These are phyloP conservation scores for Zophobas morio DNA, from an alignment of 1,140 invertebrate genomes.

Conservation along the genomic window DNA sequence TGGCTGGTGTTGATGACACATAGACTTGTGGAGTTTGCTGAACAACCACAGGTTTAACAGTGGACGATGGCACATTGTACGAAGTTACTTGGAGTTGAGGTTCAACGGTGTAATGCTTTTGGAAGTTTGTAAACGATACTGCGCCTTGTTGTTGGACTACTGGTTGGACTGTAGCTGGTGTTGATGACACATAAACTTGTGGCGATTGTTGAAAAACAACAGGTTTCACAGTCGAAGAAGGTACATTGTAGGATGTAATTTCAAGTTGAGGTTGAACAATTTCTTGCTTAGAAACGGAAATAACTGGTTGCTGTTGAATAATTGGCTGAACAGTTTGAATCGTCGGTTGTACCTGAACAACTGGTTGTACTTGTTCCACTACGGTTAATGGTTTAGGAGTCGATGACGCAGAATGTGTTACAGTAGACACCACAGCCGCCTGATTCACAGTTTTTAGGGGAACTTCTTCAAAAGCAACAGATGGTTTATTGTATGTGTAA, in stretches of 20 bases:
- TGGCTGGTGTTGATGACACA: constrained; percentile 22
- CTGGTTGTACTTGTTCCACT: constrained; percentile 12
- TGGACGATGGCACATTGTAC: constrained; percentile 27
- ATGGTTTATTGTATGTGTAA: constrained; percentile 26
- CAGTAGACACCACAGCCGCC: constrained; percentile 14
- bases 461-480: constrained; percentile 29
- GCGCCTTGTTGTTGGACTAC: constrained; percentile 17
- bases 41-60: constrained; percentile 66
- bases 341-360: constrained; percentile 19
- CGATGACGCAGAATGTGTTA: constrained; percentile 18
- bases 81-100: constrained; percentile 22
- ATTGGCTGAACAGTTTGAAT: constrained; percentile 21
- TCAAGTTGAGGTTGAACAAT: constrained; percentile 35
- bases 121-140: neutral
- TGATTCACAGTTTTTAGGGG: constrained; percentile 15
- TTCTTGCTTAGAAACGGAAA: constrained; percentile 15
- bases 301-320: constrained; percentile 11
- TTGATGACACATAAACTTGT: constrained; percentile 34
- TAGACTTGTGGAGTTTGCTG: constrained; percentile 60
- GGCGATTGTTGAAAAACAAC: constrained; percentile 66
- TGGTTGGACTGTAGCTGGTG: constrained; percentile 9
- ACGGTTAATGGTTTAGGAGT: constrained; percentile 5
- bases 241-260: constrained; percentile 17
- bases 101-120: constrained; percentile 24
- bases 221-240: constrained; percentile 61